A percentile compares a stretch with the other conserved stretches of the same genome.
These are phyloP conservation scores for Caenorhabditis sp. DNA, from an alignment of 2,888 invertebrate species.

Conservation along the genomic window DNA sequence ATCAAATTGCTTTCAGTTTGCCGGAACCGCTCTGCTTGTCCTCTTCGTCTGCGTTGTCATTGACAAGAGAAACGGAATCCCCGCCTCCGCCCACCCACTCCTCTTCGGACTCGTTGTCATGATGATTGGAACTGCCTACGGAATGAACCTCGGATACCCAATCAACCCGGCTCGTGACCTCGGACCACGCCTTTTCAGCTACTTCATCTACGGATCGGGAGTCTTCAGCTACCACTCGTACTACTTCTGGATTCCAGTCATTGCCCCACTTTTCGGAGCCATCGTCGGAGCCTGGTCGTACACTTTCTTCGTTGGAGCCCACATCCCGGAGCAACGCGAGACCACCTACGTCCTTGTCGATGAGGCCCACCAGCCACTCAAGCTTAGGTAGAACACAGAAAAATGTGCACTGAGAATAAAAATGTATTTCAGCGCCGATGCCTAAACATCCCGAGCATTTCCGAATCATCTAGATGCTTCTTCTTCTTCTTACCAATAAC, in stretches of 20 bases:
- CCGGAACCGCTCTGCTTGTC: constrained; percentile 73
- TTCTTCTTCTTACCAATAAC: too few species aligned
- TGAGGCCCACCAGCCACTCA: constrained; percentile 58
- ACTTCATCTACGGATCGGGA: constrained; percentile 71
- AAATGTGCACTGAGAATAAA: neutral
- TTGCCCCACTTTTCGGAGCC: constrained; percentile 67
- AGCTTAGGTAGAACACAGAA: constrained; percentile 21
- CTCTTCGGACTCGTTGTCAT: constrained; percentile 75
- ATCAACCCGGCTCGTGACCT: constrained; percentile 78
- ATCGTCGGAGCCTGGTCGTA: constrained; percentile 67
- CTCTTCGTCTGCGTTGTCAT: constrained; percentile 73
- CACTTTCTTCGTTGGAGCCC: constrained; percentile 68
- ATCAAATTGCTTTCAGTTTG: constrained; percentile 58
- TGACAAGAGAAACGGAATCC: constrained; percentile 73
- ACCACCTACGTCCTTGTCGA: constrained; percentile 60
- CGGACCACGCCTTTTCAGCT: constrained; percentile 75
- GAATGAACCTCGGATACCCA: constrained; percentile 73
- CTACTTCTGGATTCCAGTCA: constrained; percentile 71
- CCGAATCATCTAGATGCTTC: constrained; percentile 25
- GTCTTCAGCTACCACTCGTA: constrained; percentile 67
- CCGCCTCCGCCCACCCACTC: constrained; percentile 71
- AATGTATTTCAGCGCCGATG: constrained; percentile 27
- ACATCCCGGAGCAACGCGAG: constrained; percentile 65
- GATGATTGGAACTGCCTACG: constrained; percentile 72
- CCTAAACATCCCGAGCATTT: constrained; percentile 14